phyloP scores from a whole-genome alignment of 2,113 vertebrate genomes.

The Dicaeum eximium region DNA sequence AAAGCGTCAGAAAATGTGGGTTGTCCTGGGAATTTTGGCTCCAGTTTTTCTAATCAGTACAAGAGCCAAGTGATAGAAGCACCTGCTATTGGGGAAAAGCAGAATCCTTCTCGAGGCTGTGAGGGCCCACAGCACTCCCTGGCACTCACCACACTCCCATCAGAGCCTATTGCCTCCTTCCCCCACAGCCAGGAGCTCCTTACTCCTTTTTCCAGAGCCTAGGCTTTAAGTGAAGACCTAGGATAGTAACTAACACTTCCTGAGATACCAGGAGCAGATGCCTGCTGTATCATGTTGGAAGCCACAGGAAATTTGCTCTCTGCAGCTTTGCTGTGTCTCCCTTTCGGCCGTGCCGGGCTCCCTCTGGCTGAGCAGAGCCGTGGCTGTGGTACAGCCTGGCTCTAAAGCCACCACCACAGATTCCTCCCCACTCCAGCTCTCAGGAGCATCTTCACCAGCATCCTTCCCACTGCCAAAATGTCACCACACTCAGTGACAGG shows the following conservation, averaged over 20 bases:
- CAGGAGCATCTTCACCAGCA: neutral
- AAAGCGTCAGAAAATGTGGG: neutral
- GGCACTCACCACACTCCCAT: neutral
- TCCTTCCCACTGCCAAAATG: neutral
- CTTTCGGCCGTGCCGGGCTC: no score
- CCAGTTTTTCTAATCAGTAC: neutral
- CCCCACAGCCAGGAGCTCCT: neutral
- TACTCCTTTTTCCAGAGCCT: neutral
- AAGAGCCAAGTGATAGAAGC: neutral
- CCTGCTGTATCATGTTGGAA: neutral
- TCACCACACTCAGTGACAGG: neutral
- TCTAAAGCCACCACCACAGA: rapidly evolving
- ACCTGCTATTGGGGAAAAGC: neutral
- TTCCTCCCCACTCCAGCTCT: neutral
- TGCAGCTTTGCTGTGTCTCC: no score
- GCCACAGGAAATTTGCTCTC: neutral
- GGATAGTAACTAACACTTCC: neutral
- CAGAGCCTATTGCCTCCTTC: neutral
- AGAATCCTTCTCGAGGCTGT: neutral
- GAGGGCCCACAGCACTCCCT: neutral
- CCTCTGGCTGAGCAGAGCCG: neutral
- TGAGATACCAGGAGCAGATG: neutral
- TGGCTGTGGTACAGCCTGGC: neutral
- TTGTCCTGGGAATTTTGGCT: neutral
- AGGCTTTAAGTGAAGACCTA: neutral